These are phyloP conservation scores for Patella depressa DNA, from an alignment of 2,888 invertebrate genomes.

Conservation along the genomic window DNA sequence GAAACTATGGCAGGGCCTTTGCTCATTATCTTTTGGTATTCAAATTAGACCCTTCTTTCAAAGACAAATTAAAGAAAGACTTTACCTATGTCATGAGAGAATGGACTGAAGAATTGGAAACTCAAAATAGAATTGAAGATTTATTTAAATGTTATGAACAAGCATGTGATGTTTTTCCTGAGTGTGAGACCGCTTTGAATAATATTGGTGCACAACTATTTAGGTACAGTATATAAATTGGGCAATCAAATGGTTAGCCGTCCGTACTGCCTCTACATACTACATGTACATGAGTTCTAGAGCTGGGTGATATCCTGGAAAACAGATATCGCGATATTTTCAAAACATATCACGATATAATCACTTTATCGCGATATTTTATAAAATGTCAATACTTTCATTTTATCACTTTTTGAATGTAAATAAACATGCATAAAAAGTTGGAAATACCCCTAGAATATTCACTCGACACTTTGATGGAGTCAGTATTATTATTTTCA, in stretches of 20 bases:
- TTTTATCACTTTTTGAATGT: too few species aligned
- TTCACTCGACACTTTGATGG: too few species aligned
- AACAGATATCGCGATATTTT: too few species aligned
- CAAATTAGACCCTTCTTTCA: constrained; percentile 47
- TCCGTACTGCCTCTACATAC: too few species aligned
- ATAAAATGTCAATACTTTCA: too few species aligned
- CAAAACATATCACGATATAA: too few species aligned
- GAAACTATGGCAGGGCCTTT: constrained; percentile 58
- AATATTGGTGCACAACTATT: constrained; percentile 74
- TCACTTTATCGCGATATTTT: too few species aligned
- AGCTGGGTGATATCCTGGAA: too few species aligned
- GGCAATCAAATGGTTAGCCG: background rate
- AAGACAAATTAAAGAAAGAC: constrained; percentile 44
- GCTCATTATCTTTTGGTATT: constrained; percentile 57
- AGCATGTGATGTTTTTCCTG: constrained; percentile 72
- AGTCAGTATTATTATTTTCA: too few species aligned
- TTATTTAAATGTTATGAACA: constrained; percentile 59
- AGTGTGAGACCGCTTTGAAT: constrained; percentile 73
- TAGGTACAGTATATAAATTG: constrained; percentile 68
- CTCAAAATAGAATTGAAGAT: constrained; percentile 47
- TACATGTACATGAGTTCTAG: too few species aligned
- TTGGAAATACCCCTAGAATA: too few species aligned
- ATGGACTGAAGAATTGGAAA: constrained; percentile 55
- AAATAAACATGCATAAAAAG: too few species aligned
- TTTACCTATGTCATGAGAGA: constrained; percentile 53